phyloP scores from a whole-genome alignment of 2,113 vertebrate genomes.

The Poeciliopsis occidentalis region DNA sequence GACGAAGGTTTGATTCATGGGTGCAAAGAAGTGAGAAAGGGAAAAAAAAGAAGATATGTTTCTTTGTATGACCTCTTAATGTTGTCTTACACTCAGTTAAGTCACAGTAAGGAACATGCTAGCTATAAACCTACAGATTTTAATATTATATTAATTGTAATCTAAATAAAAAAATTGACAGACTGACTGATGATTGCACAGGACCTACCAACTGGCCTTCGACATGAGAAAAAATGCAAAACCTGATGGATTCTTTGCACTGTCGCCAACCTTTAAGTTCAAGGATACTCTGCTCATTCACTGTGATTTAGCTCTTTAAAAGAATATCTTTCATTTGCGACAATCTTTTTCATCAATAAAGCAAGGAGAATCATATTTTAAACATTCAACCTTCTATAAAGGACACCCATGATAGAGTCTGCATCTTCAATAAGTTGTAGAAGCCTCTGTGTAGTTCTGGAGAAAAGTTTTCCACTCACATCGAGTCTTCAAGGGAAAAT shows the following conservation, averaged over 20 bases:
- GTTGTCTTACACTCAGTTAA: background rate
- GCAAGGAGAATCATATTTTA: background rate
- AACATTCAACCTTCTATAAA: background rate
- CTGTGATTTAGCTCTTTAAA: background rate
- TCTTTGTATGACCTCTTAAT: background rate
- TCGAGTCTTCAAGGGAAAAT: background rate
- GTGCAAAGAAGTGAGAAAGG: slow-evolving; percentile 4
- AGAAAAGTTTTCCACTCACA: background rate
- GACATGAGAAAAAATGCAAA: background rate
- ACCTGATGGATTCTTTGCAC: slow-evolving; percentile 6
- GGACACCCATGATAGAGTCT: background rate
- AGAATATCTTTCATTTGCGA: background rate
- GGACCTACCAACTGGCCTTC: background rate
- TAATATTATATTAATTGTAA: background rate
- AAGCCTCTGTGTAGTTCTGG: background rate
- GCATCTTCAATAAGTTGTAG: background rate
- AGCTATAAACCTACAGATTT: background rate
- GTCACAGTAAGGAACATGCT: background rate
- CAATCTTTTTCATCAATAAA: background rate
- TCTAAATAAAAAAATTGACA: slow-evolving; percentile 7
- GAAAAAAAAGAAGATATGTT: slow-evolving; percentile 13
- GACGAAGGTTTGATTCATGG: slow-evolving; percentile 45
- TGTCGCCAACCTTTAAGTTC: slow-evolving; percentile 4
- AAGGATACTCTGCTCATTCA: slow-evolving; percentile 1
- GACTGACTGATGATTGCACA: background rate